Evolutionary conservation across 2,888 invertebrate species (phyloP).

Genomic region (Nebria salina): DNA sequence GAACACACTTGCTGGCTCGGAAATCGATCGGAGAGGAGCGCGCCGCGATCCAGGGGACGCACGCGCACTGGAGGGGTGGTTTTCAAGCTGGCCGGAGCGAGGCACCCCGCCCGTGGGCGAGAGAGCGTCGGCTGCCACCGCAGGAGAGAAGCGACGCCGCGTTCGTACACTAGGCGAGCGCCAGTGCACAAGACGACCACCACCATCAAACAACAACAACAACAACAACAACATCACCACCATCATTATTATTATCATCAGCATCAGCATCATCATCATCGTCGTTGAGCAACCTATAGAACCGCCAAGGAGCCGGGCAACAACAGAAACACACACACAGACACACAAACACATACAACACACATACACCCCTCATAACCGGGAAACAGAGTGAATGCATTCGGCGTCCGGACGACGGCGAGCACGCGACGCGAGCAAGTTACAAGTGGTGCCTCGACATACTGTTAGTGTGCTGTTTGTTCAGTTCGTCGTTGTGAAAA

Average conservation of each 20-base stretch:
- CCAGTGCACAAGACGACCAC: conserved; percentile 8
- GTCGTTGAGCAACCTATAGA: no score
- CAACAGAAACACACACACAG: neutral
- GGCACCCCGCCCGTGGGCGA: conserved; percentile 57
- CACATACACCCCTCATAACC: neutral
- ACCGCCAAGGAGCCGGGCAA: neutral
- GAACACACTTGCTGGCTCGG: conserved; percentile 40
- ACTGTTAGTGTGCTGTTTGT: neutral
- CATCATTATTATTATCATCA: no score
- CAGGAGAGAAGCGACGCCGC: conserved; percentile 20
- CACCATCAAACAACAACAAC: conserved; percentile 1
- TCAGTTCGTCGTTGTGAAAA: neutral
- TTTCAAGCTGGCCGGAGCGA: conserved; percentile 48
- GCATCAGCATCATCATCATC: no score
- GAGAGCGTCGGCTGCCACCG: conserved; percentile 32
- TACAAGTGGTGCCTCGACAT: neutral
- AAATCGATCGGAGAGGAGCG: conserved; percentile 57
- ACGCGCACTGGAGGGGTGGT: conserved; percentile 50
- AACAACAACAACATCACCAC: neutral
- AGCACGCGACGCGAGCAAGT: neutral
- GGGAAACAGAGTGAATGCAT: neutral
- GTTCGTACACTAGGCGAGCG: conserved; percentile 8
- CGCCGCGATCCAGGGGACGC: conserved; percentile 49
- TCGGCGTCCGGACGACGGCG: neutral
- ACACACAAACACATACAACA: neutral